phyloP scores from a whole-genome alignment of 2,888 invertebrate genomes.

The Strigamia maritima region DNA sequence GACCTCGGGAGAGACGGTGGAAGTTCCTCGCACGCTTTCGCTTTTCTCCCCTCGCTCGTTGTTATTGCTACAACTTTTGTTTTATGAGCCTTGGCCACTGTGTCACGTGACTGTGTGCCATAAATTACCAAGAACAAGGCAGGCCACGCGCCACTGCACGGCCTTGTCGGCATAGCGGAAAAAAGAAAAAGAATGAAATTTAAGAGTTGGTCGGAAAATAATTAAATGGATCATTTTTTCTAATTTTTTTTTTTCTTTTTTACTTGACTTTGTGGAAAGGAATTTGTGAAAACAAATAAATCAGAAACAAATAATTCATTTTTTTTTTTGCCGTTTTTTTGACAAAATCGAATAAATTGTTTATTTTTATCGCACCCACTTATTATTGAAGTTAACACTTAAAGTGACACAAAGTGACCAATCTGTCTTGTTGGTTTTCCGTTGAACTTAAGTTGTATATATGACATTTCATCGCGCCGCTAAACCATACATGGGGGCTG shows the following conservation, averaged over 20 bases:
- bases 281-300: no score
- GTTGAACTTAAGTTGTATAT: no score
- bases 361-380: no score
- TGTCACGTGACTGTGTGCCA: conserved; percentile 18
- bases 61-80: conserved; percentile 26
- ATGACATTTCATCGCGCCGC: not conserved
- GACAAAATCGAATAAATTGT: no score
- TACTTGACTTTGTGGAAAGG: no score
- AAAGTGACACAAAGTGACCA: no score
- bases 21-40: not conserved
- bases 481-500: not conserved
- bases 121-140: conserved; percentile 27
- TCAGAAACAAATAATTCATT: no score
- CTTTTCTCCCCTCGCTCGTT: not conserved
- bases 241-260: not conserved
- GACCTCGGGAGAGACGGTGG: not conserved
- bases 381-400: no score
- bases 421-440: no score
- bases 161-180: not conserved
- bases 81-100: conserved; percentile 25
- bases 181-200: not conserved
- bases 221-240: conserved; percentile 9
- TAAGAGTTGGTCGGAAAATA: conserved; percentile 10
- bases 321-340: no score
- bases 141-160: conserved; percentile 26